Base-by-base conservation (phyloP, 1,140 invertebrate genomes). In the Apis cerana region DNA sequence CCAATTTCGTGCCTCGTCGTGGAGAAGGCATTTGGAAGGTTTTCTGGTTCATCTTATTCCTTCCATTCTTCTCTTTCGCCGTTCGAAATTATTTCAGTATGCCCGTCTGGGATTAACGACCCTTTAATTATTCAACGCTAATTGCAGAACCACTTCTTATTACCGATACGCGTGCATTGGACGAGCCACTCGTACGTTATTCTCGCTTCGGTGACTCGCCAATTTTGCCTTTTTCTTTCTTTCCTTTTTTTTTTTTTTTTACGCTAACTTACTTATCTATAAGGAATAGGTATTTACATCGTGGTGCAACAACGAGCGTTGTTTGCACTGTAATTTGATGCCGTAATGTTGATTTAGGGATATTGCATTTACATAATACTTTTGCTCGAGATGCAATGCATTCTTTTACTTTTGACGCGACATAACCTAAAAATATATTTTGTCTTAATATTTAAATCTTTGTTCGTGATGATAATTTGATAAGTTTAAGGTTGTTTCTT, bases 121-220 rank as follows among this genome's bases (percentile, higher is more conserved):
- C 58, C 65, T 83, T 80, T 87, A 87, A 87, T 87, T 87, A 87
- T 87, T 86, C 85, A n/a, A 56, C 65, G 62, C 75, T 87, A 87
- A 87, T 87, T 87, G 85, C 84, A 70, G 48, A 69, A 62, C 75
- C 61, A 76, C 33, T 83, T 43, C 80, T 86, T 87, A 85, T 86
- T 87, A 80, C 80, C 62, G 80, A 78, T 83, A 87, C 84, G 75
- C 48, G 67, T 68, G 80, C 80, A 80, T 86, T 87, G 76, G 75
- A n/a, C 85, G 75, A 68, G 70, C 43, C 54, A 75, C 69, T 59
- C 54, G 50, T 80, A 78, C 33, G 0, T 83, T 72, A 83, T 61
- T 15, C 62, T 64, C 80, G 85, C 62, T 52, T 70, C 23, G 43
- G 56, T 62, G 75, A 78, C 64, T 50, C 21, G 70, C 81, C 48